These are phyloP conservation scores for Phoxinus phoxinus DNA, from an alignment of 2,113 vertebrate genomes.

Conservation along the genomic window DNA sequence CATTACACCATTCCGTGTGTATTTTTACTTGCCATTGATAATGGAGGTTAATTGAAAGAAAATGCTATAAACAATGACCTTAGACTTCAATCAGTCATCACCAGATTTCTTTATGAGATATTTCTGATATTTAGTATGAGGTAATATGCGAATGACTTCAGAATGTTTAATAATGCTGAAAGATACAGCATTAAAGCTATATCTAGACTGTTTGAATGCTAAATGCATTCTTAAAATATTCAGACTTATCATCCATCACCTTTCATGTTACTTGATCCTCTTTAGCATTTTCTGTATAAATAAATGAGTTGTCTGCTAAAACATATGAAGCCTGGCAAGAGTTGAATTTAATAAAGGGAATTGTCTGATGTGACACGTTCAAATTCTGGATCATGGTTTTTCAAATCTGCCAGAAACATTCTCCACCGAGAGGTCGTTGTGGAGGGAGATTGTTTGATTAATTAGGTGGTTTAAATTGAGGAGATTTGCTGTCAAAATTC, in stretches of 20 bases:
- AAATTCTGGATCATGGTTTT: not conserved
- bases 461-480: constrained; percentile 45
- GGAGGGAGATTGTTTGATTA: constrained; percentile 58
- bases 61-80: constrained; percentile 7
- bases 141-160: not conserved
- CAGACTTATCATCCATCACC: constrained; percentile 3
- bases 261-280: constrained; percentile 1
- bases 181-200: not conserved
- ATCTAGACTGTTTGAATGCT: not conserved
- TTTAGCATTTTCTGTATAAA: not conserved
- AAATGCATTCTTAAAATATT: not conserved
- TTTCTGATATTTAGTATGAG: not conserved
- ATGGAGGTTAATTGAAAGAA: constrained; percentile 56
- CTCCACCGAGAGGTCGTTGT: not conserved
- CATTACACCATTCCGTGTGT: constrained; percentile 15
- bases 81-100: constrained; percentile 3
- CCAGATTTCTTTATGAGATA: not conserved
- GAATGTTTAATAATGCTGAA: constrained; percentile 41
- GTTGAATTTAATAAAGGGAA: constrained; percentile 21
- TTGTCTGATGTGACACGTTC: not conserved
- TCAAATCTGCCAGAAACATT: not conserved
- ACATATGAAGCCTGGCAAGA: not conserved
- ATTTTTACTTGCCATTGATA: constrained; percentile 31
- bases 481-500: constrained; percentile 60
- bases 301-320: not conserved